These are phyloP conservation scores for Drosophila melanogaster DNA, from an alignment of 1,140 invertebrate genomes.

Conservation along the genomic window DNA sequence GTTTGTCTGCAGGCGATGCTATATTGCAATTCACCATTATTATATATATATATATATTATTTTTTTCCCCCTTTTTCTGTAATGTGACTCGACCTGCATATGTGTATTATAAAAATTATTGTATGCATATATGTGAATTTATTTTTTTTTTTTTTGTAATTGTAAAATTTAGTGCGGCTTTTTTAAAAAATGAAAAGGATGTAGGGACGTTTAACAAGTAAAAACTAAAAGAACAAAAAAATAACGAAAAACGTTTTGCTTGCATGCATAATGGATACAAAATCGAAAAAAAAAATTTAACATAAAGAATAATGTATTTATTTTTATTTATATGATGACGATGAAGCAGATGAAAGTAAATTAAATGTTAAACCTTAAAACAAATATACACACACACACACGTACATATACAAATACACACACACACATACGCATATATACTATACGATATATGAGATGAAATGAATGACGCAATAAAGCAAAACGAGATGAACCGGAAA, in stretches of 20 bases:
- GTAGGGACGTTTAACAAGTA: conserved; percentile 34
- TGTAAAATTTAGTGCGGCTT: conserved; percentile 77
- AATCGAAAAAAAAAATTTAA: conserved; percentile 48
- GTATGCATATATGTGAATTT: conserved; percentile 39
- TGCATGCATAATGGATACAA: conserved; percentile 46
- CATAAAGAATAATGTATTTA: conserved; percentile 73
- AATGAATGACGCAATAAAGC: conserved; percentile 37
- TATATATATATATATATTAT: conserved; percentile 48
- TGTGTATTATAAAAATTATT: conserved; percentile 27
- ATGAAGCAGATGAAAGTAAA: conserved; percentile 72
- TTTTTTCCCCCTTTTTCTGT: conserved; percentile 59
- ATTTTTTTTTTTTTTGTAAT: conserved; percentile 67
- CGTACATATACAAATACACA: conserved; percentile 43
- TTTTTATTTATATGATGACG: conserved; percentile 75
- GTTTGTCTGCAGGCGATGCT: conserved; percentile 50
- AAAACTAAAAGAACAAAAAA: conserved; percentile 26
- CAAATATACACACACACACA: conserved; percentile 69
- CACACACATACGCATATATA: conserved; percentile 46
- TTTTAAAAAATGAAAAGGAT: conserved; percentile 41
- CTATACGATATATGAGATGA: conserved; percentile 40
- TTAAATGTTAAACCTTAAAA: conserved; percentile 83
- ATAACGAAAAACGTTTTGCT: conserved; percentile 40
- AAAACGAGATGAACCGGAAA: conserved; percentile 23
- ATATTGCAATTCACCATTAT: conserved; percentile 43
- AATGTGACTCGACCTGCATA: conserved; percentile 59